A percentile compares a stretch with the other conserved stretches of the same genome.
Conservation (phyloP, 2,888 invertebrate genomes). For the Eumerus sabulonum region DNA sequence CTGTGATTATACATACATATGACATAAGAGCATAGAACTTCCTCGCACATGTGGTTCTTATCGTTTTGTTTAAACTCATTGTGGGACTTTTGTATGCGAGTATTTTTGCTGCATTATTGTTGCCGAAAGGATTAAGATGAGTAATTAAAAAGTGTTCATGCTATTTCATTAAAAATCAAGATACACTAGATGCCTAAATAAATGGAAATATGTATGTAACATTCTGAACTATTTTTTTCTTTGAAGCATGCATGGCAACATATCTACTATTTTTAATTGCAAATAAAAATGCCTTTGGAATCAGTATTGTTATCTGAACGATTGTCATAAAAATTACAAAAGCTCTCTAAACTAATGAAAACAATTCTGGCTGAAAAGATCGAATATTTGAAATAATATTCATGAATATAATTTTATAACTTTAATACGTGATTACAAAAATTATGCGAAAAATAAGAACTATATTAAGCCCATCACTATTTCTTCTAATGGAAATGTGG, state of each 20-base stretch:
- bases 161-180: constrained; percentile 55
- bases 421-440: too few species aligned
- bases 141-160: constrained; percentile 65
- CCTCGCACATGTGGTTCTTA: constrained; percentile 55
- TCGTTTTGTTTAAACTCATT: constrained; percentile 45
- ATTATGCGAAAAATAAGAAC: too few species aligned
- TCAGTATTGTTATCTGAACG: too few species aligned
- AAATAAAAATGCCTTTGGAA: too few species aligned
- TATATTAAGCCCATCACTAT: too few species aligned
- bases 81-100: neutral
- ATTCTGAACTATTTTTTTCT: constrained; percentile 28
- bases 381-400: too few species aligned
- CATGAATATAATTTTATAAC: too few species aligned
- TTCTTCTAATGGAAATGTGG: too few species aligned
- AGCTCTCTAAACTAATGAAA: constrained; percentile 52
- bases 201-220: constrained; percentile 49
- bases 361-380: constrained; percentile 44
- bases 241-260: too few species aligned
- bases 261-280: too few species aligned
- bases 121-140: constrained; percentile 66
- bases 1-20: constrained; percentile 44
- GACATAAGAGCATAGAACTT: constrained; percentile 40
- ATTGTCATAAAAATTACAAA: constrained; percentile 30
- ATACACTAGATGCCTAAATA: constrained; percentile 49
- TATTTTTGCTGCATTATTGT: constrained; percentile 62